Evolutionary conservation across 2,797 vertebrate genomes (phyloP), one percentile per base, ranked within the genome.

Genomic region (Nothura maculosa): DNA sequence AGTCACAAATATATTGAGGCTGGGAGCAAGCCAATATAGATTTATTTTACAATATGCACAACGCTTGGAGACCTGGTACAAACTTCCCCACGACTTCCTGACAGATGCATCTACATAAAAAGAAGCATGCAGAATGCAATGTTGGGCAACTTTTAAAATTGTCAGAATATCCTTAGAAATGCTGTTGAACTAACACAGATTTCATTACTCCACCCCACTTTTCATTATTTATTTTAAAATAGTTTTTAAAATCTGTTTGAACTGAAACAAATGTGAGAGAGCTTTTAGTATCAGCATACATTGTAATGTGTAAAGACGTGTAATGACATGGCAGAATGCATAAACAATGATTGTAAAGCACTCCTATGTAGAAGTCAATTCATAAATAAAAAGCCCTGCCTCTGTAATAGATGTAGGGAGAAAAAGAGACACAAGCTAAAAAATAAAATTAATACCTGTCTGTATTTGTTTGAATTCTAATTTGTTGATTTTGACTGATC

Each of bases 41-140:
- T 77, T 80, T 84, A 64, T 85, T 94, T 91, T 82, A 84, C 57
- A 87, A 58, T 22, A 77, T 62, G 78, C 61, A 77, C 34, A 54
- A n/a, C 68, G 24, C 78, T 45, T 42, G 25, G 70, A 90, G 48
- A 40, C 52, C 52, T 19, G 17, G 67, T 70, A 58, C 45, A 91
- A 85, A 67, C 90, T 70, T 61, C 25, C 69, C 63, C 75, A 38
- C 2, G 28, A 90, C 76, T 74, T 93, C 74, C 87, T 96, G 87
- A 81, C 85, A 86, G 94, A 85, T 84, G 67, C 73, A 90, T 79
- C 87, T 88, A 36, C 84, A 77, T 57, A 52, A 90, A 86, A 95
- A 92, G 60, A 92, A 79, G 62, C 69, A 87, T 74, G 70, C 87
- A 93, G 32, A 87, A 91, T 90, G 28, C 86, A 24, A 48, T 6